phyloP scores from a whole-genome alignment of 2,797 vertebrate genomes.

The Hippopotamyrus pictus region DNA sequence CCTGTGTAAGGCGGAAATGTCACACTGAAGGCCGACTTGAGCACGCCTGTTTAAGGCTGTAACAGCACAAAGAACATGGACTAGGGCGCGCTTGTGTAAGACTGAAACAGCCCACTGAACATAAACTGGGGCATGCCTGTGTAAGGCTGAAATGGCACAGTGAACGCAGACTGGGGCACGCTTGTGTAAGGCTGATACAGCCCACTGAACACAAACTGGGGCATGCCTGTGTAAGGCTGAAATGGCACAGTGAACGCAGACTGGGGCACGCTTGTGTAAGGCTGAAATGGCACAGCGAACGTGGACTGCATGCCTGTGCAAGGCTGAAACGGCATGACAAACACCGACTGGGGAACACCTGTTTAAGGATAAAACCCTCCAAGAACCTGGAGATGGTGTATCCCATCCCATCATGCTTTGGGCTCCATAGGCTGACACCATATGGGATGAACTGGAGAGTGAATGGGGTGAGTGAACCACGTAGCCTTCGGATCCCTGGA shows the following conservation, averaged over 20 bases:
- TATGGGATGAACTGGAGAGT: neutral
- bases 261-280: neutral
- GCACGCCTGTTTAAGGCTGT: neutral
- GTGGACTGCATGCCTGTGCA: neutral
- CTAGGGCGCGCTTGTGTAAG: neutral
- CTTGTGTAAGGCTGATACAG: neutral
- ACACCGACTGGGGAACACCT: neutral
- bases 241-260: neutral
- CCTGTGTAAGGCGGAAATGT: neutral
- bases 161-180: neutral
- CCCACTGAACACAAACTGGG: accelerated
- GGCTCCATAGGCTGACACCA: neutral
- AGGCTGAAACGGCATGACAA: neutral
- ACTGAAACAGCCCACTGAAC: neutral
- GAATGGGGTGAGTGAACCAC: neutral
- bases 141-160: neutral
- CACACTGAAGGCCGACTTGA: neutral
- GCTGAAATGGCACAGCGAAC: neutral
- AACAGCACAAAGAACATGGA: neutral
- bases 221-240: neutral
- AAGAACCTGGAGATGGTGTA: neutral
- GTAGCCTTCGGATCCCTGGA: neutral
- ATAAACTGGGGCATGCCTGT: neutral
- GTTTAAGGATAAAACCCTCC: neutral
- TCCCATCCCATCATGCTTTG: neutral